Percentiles rank a stretch among this genome's conserved stretches.
Evolutionary conservation across 1,140 invertebrate genomes (phyloP).

Genomic region (Calephelis nemesis): DNA sequence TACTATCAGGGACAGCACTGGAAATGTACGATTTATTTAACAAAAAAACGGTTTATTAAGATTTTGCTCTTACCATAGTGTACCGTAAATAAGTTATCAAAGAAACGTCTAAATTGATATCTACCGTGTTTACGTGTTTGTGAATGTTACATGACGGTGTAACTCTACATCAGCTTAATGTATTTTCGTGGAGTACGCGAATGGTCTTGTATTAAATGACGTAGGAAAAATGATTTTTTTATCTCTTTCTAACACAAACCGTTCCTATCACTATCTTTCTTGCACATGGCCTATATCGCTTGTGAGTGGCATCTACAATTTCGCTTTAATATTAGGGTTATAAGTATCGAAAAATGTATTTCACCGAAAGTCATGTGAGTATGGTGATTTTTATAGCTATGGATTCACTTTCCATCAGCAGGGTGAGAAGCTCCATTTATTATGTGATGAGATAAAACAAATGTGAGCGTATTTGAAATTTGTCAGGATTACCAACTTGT

Average conservation of each 20-base stretch:
- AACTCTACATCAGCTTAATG: constrained; percentile 39
- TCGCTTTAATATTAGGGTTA: neutral
- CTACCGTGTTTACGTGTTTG: neutral
- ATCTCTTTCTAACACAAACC: constrained; percentile 24
- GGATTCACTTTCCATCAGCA: no score
- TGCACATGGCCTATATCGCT: constrained; percentile 5
- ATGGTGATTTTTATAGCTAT: no score
- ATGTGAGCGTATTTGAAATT: no score
- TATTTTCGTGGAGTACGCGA: constrained; percentile 45
- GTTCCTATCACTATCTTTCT: constrained; percentile 16
- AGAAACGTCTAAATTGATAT: neutral
- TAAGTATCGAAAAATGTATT: constrained; percentile 7
- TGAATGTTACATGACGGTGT: constrained; percentile 33
- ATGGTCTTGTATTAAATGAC: constrained; percentile 50
- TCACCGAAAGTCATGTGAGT: neutral
- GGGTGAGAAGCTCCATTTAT: no score
- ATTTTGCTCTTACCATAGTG: no score
- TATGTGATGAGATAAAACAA: no score
- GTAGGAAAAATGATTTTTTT: constrained; percentile 52
- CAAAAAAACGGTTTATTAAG: no score
- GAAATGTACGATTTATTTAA: no score
- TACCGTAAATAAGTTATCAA: neutral
- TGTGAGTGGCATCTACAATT: constrained; percentile 8
- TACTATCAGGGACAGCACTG: no score
- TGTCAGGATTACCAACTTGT: no score